Percentiles rank a stretch among this genome's conserved stretches.
Evolutionary conservation across 1,140 invertebrate species (phyloP).

Genomic region (Periplaneta americana): DNA sequence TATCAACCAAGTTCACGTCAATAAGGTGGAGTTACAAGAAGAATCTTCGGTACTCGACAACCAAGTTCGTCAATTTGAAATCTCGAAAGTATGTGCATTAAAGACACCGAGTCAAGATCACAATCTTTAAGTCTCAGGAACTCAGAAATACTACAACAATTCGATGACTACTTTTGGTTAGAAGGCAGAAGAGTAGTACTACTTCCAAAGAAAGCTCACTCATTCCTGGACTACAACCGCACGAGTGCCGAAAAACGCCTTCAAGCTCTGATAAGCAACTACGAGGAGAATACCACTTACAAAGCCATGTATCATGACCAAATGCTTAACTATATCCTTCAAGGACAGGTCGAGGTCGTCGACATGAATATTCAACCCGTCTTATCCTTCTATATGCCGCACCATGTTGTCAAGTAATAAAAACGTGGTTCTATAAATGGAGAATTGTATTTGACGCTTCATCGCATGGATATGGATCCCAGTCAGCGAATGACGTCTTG

Average conservation of each 20-base stretch:
- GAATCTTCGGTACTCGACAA: too few species aligned
- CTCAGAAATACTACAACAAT: too few species aligned
- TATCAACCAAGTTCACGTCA: not conserved
- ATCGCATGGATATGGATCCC: not conserved
- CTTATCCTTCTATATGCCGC: not conserved
- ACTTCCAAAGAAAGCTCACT: not conserved
- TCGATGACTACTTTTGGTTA: too few species aligned
- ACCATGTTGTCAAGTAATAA: not conserved
- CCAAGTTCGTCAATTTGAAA: too few species aligned
- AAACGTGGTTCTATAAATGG: not conserved
- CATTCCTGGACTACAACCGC: not conserved
- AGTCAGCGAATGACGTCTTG: not conserved
- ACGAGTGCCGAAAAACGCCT: not conserved
- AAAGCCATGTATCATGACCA: not conserved
- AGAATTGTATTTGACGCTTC: not conserved
- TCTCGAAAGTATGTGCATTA: too few species aligned
- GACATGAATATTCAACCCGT: not conserved
- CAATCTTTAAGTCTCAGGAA: too few species aligned
- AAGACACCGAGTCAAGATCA: too few species aligned
- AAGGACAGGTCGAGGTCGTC: not conserved
- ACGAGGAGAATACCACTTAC: not conserved
- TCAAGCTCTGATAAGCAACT: not conserved
- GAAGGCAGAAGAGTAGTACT: not conserved
- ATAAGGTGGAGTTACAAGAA: too few species aligned
- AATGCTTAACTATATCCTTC: not conserved